Conservation (phyloP, 2,888 invertebrate species). For the Leptinotarsa haldemani region DNA sequence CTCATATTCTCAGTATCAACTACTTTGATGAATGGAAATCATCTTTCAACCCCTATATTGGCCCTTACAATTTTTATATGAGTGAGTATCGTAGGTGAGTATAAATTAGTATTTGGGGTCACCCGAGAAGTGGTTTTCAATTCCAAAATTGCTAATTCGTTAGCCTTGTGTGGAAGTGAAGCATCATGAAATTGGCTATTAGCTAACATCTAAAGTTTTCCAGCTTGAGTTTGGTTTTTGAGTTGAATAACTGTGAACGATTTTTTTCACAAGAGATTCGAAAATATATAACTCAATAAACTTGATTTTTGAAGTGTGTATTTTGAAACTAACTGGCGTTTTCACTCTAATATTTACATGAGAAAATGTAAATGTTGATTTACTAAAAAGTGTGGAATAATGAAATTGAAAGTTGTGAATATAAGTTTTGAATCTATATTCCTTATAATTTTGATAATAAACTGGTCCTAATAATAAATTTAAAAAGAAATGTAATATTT, state of each 20-base stretch:
- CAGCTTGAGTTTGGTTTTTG: no score
- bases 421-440: constrained; percentile 20
- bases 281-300: background rate
- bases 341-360: constrained; percentile 13
- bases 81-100: background rate
- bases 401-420: background rate
- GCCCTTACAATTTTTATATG: background rate
- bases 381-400: constrained; percentile 11
- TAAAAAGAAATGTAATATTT: background rate
- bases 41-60: background rate
- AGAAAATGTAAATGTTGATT: constrained; percentile 18
- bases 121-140: no score
- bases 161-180: no score
- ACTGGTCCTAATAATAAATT: background rate
- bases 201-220: background rate
- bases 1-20: constrained; percentile 5
- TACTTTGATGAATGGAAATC: background rate
- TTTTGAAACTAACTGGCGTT: constrained; percentile 12
- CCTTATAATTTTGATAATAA: background rate
- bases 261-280: no score
- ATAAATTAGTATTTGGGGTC: background rate
- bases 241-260: no score
- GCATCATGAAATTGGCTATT: no score
- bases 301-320: background rate
- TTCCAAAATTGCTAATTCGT: no score